Evolutionary conservation across 2,888 invertebrate genomes (phyloP), one percentile per base, ranked within the genome.

Genomic region (Platerodrilus igneus): DNA sequence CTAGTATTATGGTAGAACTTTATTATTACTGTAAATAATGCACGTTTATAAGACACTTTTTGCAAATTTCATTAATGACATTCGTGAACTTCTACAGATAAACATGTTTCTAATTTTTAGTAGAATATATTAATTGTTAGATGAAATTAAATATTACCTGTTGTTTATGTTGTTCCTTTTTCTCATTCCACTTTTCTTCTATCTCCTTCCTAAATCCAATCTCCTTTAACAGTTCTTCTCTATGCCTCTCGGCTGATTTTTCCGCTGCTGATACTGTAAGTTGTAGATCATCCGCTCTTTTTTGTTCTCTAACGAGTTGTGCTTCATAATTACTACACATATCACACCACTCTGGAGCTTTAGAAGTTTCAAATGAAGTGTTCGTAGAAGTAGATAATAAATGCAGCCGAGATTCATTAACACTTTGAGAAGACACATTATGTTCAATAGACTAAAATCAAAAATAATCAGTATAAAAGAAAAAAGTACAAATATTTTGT

Each of bases 291-390:
- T 70, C 68, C 8, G 72, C 71, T 33, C 71, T 70, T 47, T 77
- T 74, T 45, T 94, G 90, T 51, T 87, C 79, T 45, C 79, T 74
- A 44, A 90, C 87, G 54, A 93, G 70, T 69, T 89, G 83, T 45
- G 82, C 74, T 73, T 94, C 84, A 66, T 89, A 87, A 71, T 88
- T 85, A 45, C 76, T 76, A 66, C 95, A 96, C 83, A 90, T 89
- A 67, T 84, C 87, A 68, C 95, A 95, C 3, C 50, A 38, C 6
- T 41, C 41, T 8, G 21, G 30, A 8, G 29, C 14, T 51, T 53
- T 68, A 56, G 48, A 54, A n/a, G 43, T 57, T 46, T 45, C 66
- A 47, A 57, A 67, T 40, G 42, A 64, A 19, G 55, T 71, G 58
- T 56, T 67, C 49, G 52, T 66, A 42, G 56, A 51, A 42, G 51